A percentile compares a stretch with the other conserved stretches of the same genome.
Conservation (phyloP, 2,797 vertebrate species). For the Chromobotia macracanthus region DNA sequence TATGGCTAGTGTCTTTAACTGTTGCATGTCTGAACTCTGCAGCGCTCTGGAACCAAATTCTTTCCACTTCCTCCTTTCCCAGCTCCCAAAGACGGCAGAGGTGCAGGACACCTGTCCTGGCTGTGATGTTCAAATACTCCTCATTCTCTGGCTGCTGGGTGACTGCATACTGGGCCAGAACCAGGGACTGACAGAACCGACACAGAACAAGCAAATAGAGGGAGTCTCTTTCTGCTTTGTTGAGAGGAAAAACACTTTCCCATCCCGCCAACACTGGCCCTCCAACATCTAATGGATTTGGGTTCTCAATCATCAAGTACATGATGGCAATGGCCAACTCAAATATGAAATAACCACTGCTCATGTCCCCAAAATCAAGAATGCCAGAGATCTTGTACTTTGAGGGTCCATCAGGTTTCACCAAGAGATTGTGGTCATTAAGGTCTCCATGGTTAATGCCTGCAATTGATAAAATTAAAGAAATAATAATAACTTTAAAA, state of each 20-base stretch:
- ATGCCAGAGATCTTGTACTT: conserved; percentile 84
- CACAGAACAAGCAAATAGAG: conserved; percentile 84
- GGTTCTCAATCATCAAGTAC: conserved; percentile 91
- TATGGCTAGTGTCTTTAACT: neutral
- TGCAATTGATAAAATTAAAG: too few species aligned
- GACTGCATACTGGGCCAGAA: conserved; percentile 74
- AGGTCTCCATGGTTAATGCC: conserved; percentile 83
- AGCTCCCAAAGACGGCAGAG: conserved; percentile 74
- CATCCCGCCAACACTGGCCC: conserved; percentile 88
- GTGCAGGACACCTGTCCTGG: conserved; percentile 74
- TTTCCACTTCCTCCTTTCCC: conserved; percentile 81
- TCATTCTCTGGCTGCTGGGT: conserved; percentile 81
- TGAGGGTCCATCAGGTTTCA: conserved; percentile 61
- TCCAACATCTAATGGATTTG: conserved; percentile 78
- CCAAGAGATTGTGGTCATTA: conserved; percentile 89
- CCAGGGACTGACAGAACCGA: conserved; percentile 87
- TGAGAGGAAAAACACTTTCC: conserved; percentile 85
- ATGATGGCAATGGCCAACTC: conserved; percentile 86
- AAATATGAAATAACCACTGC: conserved; percentile 83
- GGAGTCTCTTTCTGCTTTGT: conserved; percentile 73
- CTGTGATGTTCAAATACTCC: conserved; percentile 84
- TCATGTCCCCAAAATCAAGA: conserved; percentile 91
- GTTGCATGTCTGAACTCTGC: conserved; percentile 31
- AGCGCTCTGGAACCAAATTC: conserved; percentile 80
- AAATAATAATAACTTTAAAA: too few species aligned